Base-by-base conservation (phyloP, 2,797 vertebrate species). In the Clarias fuscus region DNA sequence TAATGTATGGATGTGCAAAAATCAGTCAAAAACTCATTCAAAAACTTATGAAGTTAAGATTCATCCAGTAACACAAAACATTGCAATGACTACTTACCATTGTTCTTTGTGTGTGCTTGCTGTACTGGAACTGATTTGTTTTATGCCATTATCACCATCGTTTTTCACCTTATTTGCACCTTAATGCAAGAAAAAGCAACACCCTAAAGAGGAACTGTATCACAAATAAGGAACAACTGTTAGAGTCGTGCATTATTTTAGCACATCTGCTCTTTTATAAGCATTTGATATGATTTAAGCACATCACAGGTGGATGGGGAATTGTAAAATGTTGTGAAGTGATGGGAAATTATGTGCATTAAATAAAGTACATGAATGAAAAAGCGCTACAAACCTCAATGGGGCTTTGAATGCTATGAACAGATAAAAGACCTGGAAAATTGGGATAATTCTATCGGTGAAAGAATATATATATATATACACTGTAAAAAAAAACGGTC, bases 191-290 rank as follows among this genome's bases (percentile, higher is more conserved):
- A 43, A n/a, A 7, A 61, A 1, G 20, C 1, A 17, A 22, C 56
- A 61, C 27, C 72, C 48, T 15, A 24, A 75, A 6, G 37, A 72
- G 20, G 37, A 72, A 24, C 20, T 11, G 33, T 22, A 76, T 48
- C 56, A n/a, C 11, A 14, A 40, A 73, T 75, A 11, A n/a, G 0
- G 43, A 75, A 77, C 33, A 78, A 78, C 75, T 59, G 53, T 58
- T 58, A 77, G 58, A 58, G 3, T 30, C 75, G 18, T 30, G 18
- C 40, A 27, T 75, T 24, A 7, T 59, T 59, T 59, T 58, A 22
- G 8, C 76, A 79, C 56, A 79, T 79, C 56, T 79, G 76, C 58
- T 14, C 30, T 61, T 61, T 61, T 79, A 37, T 6, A 78, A 30
- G 37, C 30, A 59, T 56, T 78, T 11, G 75, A 5, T 48, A 75